Evolutionary conservation across 2,797 vertebrate genomes (phyloP).

Genomic region (Cetoscarus ocellatus): DNA sequence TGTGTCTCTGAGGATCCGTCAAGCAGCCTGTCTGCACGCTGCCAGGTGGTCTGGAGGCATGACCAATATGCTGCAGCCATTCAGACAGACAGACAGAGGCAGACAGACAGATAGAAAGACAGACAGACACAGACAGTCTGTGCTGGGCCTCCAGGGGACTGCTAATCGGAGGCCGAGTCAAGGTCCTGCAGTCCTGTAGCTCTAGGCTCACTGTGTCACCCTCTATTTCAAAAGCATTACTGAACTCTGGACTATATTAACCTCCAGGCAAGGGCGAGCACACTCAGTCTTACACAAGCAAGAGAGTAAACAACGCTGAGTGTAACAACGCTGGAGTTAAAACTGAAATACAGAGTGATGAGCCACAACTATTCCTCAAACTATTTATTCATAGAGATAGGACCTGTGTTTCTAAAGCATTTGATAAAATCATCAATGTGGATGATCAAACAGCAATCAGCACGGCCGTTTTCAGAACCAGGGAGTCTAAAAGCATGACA

Average conservation of each 20-base stretch:
- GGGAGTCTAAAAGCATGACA: slow-evolving; percentile 66
- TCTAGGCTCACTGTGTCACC: slow-evolving; percentile 53
- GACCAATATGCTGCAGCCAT: slow-evolving; percentile 64
- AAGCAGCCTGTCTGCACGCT: slow-evolving; percentile 60
- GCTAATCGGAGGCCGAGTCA: slow-evolving; percentile 64
- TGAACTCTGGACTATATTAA: slow-evolving; percentile 56
- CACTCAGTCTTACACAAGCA: slow-evolving; percentile 44
- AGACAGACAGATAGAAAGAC: slow-evolving; percentile 22
- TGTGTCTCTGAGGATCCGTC: slow-evolving; percentile 65
- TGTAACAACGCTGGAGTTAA: slow-evolving; percentile 7
- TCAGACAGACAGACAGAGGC: slow-evolving; percentile 38
- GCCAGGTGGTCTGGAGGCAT: slow-evolving; percentile 76
- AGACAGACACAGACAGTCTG: slow-evolving; percentile 50
- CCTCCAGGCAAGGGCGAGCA: slow-evolving; percentile 51
- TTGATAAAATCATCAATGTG: slow-evolving; percentile 61
- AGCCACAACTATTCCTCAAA: slow-evolving; percentile 41
- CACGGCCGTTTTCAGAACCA: slow-evolving; percentile 55
- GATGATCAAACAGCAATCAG: slow-evolving; percentile 64
- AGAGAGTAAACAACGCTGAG: slow-evolving; percentile 45
- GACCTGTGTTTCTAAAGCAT: slow-evolving; percentile 32
- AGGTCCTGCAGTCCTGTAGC: slow-evolving; percentile 46
- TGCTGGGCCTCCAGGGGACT: slow-evolving; percentile 54
- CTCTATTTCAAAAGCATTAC: slow-evolving; percentile 55
- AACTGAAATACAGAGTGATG: slow-evolving; percentile 16
- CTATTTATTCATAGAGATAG: slow-evolving; percentile 22